Conservation (phyloP, 1,140 invertebrate genomes). For the Drosophila repletoides region DNA sequence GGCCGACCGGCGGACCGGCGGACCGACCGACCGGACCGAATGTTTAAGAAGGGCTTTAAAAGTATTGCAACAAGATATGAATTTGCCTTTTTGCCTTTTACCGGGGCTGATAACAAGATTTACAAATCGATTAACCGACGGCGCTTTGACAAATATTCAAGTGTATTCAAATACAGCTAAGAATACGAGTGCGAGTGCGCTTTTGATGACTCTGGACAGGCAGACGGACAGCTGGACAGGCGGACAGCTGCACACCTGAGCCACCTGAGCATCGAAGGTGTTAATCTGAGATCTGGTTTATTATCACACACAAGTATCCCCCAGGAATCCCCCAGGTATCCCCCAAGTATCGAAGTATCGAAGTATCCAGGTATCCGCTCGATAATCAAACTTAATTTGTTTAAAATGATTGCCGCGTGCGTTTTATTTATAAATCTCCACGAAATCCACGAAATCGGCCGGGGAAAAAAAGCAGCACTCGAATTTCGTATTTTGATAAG, state of each 20-base stretch:
- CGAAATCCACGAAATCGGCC: constrained; percentile 16
- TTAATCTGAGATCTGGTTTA: constrained; percentile 16
- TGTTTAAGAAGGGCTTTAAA: constrained; percentile 69
- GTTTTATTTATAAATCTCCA: constrained; percentile 60
- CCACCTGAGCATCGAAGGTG: constrained; percentile 27
- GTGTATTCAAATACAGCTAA: constrained; percentile 20
- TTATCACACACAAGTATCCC: too few species aligned
- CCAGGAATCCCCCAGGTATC: too few species aligned
- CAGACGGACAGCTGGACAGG: constrained; percentile 19
- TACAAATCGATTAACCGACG: constrained; percentile 75
- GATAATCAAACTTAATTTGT: constrained; percentile 72
- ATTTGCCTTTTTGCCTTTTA: not conserved
- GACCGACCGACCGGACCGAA: too few species aligned
- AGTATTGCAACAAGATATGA: constrained; percentile 17
- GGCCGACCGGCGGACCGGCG: too few species aligned
- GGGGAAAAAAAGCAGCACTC: constrained; percentile 3
- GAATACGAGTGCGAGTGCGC: constrained; percentile 9
- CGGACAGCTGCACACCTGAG: not conserved
- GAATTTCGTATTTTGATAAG: constrained; percentile 68
- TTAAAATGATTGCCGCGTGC: constrained; percentile 66
- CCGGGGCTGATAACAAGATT: constrained; percentile 73
- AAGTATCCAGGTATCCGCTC: constrained; percentile 46
- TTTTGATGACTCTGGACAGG: constrained; percentile 26
- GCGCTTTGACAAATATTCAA: constrained; percentile 58
- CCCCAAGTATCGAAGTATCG: too few species aligned